phyloP scores from a whole-genome alignment of 2,888 invertebrate genomes.

The Polyommatus icarus region DNA sequence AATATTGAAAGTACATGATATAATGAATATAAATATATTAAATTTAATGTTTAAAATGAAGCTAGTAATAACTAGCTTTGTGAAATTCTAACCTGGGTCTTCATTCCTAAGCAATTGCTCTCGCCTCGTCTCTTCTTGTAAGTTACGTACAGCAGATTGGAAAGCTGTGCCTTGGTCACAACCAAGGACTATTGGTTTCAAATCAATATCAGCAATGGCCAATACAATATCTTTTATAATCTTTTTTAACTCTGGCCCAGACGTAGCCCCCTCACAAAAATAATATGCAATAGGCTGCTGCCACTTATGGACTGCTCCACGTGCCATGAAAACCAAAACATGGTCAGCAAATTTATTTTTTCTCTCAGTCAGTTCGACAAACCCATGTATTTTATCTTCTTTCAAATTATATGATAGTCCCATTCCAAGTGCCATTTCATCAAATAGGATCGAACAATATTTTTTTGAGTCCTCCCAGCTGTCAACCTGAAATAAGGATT shows the following conservation, averaged over 20 bases:
- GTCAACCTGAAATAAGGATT: background rate
- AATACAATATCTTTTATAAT: slow-evolving; percentile 33
- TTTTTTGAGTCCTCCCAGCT: slow-evolving; percentile 8
- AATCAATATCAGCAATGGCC: slow-evolving; percentile 33
- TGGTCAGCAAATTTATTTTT: slow-evolving; percentile 24
- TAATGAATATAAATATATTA: background rate
- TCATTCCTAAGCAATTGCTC: slow-evolving; percentile 32
- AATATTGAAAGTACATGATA: slow-evolving; percentile 1
- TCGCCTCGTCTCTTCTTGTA: slow-evolving; percentile 38
- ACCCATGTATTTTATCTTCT: slow-evolving; percentile 24
- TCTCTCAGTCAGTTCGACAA: slow-evolving; percentile 1
- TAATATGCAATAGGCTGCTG: slow-evolving; percentile 27
- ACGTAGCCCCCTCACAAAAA: slow-evolving; percentile 20
- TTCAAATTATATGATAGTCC: slow-evolving; percentile 9
- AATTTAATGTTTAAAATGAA: background rate
- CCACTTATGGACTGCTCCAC: slow-evolving; percentile 25
- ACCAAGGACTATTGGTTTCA: slow-evolving; percentile 37
- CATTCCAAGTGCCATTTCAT: slow-evolving; percentile 22
- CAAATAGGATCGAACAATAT: slow-evolving; percentile 21
- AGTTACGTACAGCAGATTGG: slow-evolving; percentile 36
- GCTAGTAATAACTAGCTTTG: slow-evolving; percentile 1
- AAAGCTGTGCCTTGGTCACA: slow-evolving; percentile 37
- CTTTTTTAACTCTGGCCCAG: slow-evolving; percentile 33
- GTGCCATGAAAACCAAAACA: slow-evolving; percentile 30
- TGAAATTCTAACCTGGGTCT: slow-evolving; percentile 9